phyloP scores from a whole-genome alignment of 35 echinoderm and acorn worm genomes.

The Anneissia japonica region DNA sequence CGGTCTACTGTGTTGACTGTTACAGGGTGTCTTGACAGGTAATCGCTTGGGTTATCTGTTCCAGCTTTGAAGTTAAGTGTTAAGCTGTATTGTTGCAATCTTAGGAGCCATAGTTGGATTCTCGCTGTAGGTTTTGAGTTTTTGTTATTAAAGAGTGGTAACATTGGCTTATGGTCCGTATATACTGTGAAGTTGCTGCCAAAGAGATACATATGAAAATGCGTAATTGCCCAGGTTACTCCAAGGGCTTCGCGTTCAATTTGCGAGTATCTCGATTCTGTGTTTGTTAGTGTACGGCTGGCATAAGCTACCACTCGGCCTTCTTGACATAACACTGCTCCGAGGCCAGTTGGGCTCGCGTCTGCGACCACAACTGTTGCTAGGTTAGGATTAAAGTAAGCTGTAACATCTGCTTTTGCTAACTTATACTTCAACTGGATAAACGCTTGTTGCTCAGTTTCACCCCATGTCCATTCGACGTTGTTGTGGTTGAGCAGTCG shows the following conservation, averaged over 20 bases:
- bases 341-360: constrained; percentile 32
- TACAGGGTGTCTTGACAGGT: too few species aligned
- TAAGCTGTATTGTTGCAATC: constrained; percentile 46
- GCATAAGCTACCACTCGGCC: constrained; percentile 26
- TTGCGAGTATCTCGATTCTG: constrained; percentile 42
- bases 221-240: constrained; percentile 18
- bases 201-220: constrained; percentile 48
- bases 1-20: too few species aligned
- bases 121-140: constrained; percentile 39
- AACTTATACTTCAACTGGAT: neutral
- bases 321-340: constrained; percentile 30
- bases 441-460: neutral
- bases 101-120: constrained; percentile 48
- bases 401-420: constrained; percentile 20
- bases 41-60: too few species aligned
- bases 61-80: too few species aligned
- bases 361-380: constrained; percentile 36
- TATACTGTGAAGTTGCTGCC: constrained; percentile 30
- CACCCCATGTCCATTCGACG: neutral
- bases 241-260: constrained; percentile 44
- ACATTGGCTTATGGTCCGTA: constrained; percentile 57
- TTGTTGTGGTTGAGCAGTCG: neutral
- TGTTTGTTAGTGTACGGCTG: constrained; percentile 4
- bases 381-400: constrained; percentile 44
- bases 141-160: constrained; percentile 38